Evolutionary conservation across 2,797 vertebrate species (phyloP).

Genomic region (Propithecus deckenii): DNA sequence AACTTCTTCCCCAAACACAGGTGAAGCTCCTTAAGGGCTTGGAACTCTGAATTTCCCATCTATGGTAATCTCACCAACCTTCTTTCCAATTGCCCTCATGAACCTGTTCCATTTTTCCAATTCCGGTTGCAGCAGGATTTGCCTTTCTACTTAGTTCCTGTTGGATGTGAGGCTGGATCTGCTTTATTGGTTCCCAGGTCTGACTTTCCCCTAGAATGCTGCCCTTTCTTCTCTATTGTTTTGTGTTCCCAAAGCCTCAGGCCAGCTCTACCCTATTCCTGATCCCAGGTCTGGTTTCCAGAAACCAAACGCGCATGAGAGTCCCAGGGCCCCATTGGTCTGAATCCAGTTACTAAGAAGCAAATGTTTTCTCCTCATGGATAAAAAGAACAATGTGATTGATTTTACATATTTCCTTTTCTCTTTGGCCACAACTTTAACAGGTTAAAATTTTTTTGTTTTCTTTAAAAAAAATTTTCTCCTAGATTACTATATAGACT

Average conservation of each 20-base stretch:
- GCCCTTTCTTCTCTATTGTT: background rate
- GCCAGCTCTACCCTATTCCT: background rate
- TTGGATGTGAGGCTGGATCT: background rate
- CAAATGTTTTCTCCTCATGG: background rate
- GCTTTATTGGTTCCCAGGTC: background rate
- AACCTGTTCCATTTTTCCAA: background rate
- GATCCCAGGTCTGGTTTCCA: background rate
- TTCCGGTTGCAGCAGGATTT: background rate
- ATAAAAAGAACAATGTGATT: background rate
- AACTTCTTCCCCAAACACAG: background rate
- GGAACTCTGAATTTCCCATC: background rate
- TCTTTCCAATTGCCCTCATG: background rate
- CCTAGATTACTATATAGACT: background rate
- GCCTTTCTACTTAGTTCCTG: background rate
- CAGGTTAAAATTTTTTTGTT: background rate
- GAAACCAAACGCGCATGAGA: background rate
- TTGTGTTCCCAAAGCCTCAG: background rate
- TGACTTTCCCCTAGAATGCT: background rate
- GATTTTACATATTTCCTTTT: background rate
- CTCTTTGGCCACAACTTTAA: background rate
- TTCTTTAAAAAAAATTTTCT: background rate
- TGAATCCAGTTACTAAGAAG: constrained; percentile 20
- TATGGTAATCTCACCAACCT: background rate
- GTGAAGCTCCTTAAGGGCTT: background rate
- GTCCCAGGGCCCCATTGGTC: background rate